phyloP scores from a whole-genome alignment of 1,140 invertebrate genomes.

The Saccostrea cuccullata region DNA sequence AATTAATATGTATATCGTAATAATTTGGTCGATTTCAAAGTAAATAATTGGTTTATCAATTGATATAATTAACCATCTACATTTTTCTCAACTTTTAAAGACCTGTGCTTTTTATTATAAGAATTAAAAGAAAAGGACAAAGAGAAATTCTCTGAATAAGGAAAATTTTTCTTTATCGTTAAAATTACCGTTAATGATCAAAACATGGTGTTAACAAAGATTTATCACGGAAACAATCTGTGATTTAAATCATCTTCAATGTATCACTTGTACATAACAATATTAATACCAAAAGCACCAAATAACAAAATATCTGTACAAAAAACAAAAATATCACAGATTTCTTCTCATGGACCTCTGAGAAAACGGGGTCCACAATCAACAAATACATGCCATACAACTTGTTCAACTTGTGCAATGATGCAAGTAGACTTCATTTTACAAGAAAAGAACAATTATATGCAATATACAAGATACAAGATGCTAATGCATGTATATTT shows the following conservation, averaged over 20 bases:
- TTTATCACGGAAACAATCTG: neutral
- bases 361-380: neutral
- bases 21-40: too few relatives aligned
- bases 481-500: neutral
- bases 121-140: neutral
- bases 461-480: neutral
- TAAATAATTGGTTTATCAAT: too few relatives aligned
- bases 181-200: neutral
- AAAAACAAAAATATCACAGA: neutral
- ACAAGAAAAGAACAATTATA: neutral
- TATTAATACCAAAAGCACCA: neutral
- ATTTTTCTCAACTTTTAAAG: too few relatives aligned
- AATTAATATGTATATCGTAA: too few relatives aligned
- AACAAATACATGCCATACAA: neutral
- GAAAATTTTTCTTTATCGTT: neutral
- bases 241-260: neutral
- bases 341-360: neutral
- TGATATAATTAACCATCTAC: too few relatives aligned
- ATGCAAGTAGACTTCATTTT: neutral
- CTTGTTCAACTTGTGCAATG: neutral
- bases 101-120: neutral
- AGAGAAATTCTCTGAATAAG: neutral
- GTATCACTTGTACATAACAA: neutral
- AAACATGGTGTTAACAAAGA: neutral
- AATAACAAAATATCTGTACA: conserved; percentile 2